Evolutionary conservation across 2,797 vertebrate genomes (phyloP).

Genomic region (Sternarchorhynchus goeldii): DNA sequence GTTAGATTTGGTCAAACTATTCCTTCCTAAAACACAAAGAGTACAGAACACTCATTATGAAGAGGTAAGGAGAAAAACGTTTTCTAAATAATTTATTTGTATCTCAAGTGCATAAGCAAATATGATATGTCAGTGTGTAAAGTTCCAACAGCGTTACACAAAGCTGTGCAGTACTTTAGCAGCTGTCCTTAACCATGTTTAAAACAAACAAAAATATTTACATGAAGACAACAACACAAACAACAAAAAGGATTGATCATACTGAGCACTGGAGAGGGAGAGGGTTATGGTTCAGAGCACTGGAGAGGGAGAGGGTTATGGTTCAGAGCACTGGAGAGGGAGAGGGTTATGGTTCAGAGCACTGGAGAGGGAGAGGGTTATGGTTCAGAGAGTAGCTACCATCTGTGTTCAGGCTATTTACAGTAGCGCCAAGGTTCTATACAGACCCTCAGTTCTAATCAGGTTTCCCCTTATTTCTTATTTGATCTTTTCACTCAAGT

Average conservation of each 20-base stretch:
- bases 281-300: background rate
- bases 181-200: conserved; percentile 46
- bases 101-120: conserved; percentile 62
- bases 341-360: conserved; percentile 11
- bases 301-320: conserved; percentile 28
- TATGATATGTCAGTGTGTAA: conserved; percentile 61
- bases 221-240: conserved; percentile 43
- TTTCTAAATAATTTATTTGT: conserved; percentile 56
- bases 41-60: no score
- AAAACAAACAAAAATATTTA: conserved; percentile 45
- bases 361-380: no score
- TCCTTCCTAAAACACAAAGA: no score
- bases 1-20: no score
- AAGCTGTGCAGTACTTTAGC: conserved; percentile 54
- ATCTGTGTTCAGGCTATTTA: conserved; percentile 75
- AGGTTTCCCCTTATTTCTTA: background rate
- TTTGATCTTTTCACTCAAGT: background rate
- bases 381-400: conserved; percentile 54
- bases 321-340: no score
- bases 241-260: conserved; percentile 37
- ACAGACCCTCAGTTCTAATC: background rate
- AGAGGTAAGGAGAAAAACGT: conserved; percentile 14
- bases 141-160: conserved; percentile 53
- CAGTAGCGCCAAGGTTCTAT: conserved; percentile 69
- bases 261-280: conserved; percentile 27